These are phyloP conservation scores for Oncorhynchus kisutch DNA, from an alignment of 2,113 vertebrate species.

Conservation along the genomic window DNA sequence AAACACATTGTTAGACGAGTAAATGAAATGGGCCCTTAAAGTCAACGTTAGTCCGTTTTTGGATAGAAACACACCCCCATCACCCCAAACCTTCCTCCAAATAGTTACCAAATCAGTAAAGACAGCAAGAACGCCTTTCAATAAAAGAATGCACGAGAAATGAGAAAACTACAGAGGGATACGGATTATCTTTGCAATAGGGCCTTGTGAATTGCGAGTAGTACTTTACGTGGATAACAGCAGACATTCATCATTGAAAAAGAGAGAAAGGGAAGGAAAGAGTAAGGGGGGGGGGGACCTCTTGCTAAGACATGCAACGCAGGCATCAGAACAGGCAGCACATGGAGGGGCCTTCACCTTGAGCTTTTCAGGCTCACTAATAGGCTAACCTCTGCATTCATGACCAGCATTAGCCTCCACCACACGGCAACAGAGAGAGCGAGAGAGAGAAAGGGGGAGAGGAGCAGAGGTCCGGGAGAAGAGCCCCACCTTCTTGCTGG, in stretches of 20 bases:
- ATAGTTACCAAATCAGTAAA: conserved; percentile 57
- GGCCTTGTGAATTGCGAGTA: conserved; percentile 35
- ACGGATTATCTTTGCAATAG: conserved; percentile 46
- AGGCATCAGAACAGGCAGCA: conserved; percentile 77
- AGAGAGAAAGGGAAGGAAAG: conserved; percentile 37
- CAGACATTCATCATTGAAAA: conserved; percentile 9
- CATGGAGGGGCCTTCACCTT: conserved; percentile 64
- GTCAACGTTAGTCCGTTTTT: conserved; percentile 76
- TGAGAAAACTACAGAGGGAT: conserved; percentile 34
- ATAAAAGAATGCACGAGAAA: conserved; percentile 37
- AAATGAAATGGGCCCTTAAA: conserved; percentile 76
- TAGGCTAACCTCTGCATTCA: conserved; percentile 49
- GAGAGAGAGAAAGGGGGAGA: conserved; percentile 45
- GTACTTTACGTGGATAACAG: conserved; percentile 33
- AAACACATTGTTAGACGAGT: conserved; percentile 74
- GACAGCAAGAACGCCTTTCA: conserved; percentile 64
- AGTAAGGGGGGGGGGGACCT: conserved; percentile 34
- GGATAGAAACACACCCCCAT: conserved; percentile 65
- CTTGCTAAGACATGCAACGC: conserved; percentile 76
- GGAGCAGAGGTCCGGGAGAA: not conserved
- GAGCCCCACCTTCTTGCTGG: not conserved
- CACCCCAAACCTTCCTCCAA: conserved; percentile 71
- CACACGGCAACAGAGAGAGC: conserved; percentile 60
- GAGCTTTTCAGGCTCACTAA: conserved; percentile 49
- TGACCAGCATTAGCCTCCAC: conserved; percentile 32